Evolutionary conservation across 1,140 invertebrate species (phyloP).

Genomic region (Chymomyza costata): DNA sequence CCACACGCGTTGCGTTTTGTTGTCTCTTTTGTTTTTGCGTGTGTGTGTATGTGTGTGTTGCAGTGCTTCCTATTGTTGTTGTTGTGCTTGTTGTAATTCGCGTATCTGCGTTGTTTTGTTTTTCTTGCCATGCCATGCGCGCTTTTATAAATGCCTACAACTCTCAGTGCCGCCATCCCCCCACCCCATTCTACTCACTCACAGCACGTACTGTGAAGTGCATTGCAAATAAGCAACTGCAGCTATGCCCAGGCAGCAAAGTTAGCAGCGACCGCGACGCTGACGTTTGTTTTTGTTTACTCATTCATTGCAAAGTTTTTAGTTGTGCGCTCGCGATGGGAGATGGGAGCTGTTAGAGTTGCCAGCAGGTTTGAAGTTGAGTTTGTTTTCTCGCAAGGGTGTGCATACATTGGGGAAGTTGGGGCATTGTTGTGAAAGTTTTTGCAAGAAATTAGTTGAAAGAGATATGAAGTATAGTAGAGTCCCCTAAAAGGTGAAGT

Average conservation of each 20-base stretch:
- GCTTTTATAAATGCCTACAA: constrained; percentile 31
- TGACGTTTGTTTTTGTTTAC: constrained; percentile 66
- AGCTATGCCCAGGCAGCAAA: constrained; percentile 6
- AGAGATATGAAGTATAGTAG: no score
- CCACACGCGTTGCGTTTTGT: constrained; percentile 30
- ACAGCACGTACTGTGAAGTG: constrained; percentile 48
- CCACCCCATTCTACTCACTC: constrained; percentile 2
- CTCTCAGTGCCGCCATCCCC: no score
- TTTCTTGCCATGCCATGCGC: constrained; percentile 33
- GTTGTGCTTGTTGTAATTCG: constrained; percentile 44
- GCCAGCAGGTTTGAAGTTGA: constrained; percentile 17
- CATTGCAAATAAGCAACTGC: constrained; percentile 57
- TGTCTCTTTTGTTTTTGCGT: no score
- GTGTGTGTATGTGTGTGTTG: constrained; percentile 48
- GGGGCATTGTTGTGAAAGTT: no score
- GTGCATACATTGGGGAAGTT: no score
- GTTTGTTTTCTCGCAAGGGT: no score
- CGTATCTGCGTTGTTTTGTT: constrained; percentile 60
- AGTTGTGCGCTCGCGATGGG: constrained; percentile 56
- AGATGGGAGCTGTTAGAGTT: no score
- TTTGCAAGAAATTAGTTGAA: no score
- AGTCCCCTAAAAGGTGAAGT: no score
- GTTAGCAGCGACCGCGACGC: constrained; percentile 17
- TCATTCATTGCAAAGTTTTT: constrained; percentile 69
- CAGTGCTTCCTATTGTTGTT: constrained; percentile 30